These are phyloP conservation scores for Pteromalus puparum DNA, from an alignment of 1,140 invertebrate species.

Conservation along the genomic window DNA sequence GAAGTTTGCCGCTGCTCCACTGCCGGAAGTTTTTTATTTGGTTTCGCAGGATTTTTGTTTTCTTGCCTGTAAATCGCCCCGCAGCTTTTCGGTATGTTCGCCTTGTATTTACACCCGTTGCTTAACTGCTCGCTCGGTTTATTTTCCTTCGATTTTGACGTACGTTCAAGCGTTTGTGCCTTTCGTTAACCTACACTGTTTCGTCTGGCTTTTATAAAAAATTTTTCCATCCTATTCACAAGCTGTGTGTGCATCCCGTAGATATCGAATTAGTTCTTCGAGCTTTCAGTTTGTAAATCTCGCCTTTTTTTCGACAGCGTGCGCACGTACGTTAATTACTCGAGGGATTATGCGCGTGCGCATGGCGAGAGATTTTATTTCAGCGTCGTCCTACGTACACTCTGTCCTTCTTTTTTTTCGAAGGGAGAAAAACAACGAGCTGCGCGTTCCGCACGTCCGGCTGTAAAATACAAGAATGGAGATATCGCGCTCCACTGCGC, in stretches of 20 bases:
- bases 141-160: no score
- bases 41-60: not conserved
- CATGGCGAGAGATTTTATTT: not conserved
- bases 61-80: not conserved
- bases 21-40: not conserved
- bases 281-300: slow-evolving; percentile 5
- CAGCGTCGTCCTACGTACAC: not conserved
- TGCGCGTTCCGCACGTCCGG: not conserved
- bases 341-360: not conserved
- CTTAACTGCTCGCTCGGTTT: not conserved
- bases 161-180: no score
- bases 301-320: slow-evolving; percentile 13
- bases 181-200: no score
- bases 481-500: slow-evolving; percentile 5
- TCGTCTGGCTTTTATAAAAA: no score
- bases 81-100: not conserved
- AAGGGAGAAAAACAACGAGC: not conserved
- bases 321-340: slow-evolving; percentile 38
- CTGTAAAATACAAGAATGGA: slow-evolving; percentile 27
- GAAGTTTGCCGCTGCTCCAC: not conserved
- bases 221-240: no score
- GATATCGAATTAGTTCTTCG: not conserved
- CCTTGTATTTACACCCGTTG: not conserved
- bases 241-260: no score
- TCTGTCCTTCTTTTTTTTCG: not conserved